Percentiles rank a stretch among this genome's conserved stretches.
Conservation (phyloP, 2,888 invertebrate genomes). For the Epinotia demarniana region DNA sequence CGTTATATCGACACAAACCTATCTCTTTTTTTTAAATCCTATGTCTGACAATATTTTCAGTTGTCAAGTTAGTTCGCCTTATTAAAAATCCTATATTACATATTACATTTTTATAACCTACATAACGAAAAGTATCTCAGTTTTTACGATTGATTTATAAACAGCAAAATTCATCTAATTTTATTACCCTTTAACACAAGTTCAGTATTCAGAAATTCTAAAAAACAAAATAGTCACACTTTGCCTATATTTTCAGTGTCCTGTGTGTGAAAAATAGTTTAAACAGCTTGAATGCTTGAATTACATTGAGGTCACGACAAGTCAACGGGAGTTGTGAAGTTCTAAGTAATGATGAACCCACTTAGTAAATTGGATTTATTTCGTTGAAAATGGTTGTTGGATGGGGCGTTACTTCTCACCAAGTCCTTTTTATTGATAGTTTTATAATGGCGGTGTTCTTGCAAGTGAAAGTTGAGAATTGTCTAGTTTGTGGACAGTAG, state of each 20-base stretch:
- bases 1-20: too few relatives aligned
- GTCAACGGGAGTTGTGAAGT: constrained; percentile 91
- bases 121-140: too few relatives aligned
- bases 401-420: constrained; percentile 5
- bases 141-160: too few relatives aligned
- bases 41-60: too few relatives aligned
- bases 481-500: neutral
- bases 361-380: constrained; percentile 17
- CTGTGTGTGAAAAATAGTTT: neutral
- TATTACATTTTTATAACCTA: too few relatives aligned
- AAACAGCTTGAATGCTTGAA: neutral
- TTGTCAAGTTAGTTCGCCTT: too few relatives aligned
- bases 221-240: neutral
- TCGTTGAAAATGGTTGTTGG: neutral
- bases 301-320: constrained; percentile 80
- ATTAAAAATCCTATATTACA: too few relatives aligned
- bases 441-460: neutral
- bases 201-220: neutral
- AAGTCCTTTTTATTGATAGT: neutral
- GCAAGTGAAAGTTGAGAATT: neutral
- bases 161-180: too few relatives aligned
- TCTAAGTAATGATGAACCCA: constrained; percentile 75
- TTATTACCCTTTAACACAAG: neutral
- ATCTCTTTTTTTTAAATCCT: too few relatives aligned
- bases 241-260: too few relatives aligned